phyloP scores from a whole-genome alignment of 2,888 invertebrate genomes.

The Dorcus hopei region DNA sequence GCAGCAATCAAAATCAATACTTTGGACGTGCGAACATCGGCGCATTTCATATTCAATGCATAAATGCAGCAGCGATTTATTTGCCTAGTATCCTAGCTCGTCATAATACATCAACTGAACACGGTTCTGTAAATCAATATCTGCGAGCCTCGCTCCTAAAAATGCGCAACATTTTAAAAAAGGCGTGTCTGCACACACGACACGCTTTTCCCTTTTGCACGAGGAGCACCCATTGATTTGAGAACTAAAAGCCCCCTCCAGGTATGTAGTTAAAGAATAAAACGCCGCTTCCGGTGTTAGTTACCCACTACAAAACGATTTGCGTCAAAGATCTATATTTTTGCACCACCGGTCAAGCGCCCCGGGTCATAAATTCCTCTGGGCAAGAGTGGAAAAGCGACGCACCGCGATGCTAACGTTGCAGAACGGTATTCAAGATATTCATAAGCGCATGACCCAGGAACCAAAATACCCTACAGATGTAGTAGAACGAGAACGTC shows the following conservation, averaged over 20 bases:
- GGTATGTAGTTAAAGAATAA: too few relatives aligned
- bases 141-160: slow-evolving; percentile 7
- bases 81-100: slow-evolving; percentile 9
- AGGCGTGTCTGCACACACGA: slow-evolving; percentile 7
- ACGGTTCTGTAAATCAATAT: slow-evolving; percentile 25
- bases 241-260: too few relatives aligned
- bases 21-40: slow-evolving; percentile 4
- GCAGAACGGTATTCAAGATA: neutral
- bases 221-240: too few relatives aligned
- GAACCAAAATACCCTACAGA: slow-evolving; percentile 15
- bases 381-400: neutral
- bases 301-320: too few relatives aligned
- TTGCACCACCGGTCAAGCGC: neutral
- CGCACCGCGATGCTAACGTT: neutral
- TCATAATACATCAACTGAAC: slow-evolving; percentile 18
- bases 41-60: slow-evolving; percentile 21
- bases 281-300: too few relatives aligned
- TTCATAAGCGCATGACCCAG: slow-evolving; percentile 19
- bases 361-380: neutral
- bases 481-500: slow-evolving; percentile 6
- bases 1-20: slow-evolving; percentile 16
- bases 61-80: slow-evolving; percentile 24
- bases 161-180: slow-evolving; percentile 13
- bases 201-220: too few relatives aligned
- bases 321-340: too few relatives aligned